These are phyloP conservation scores for Danio tinwini DNA, from an alignment of 2,797 vertebrate species.

Conservation along the genomic window DNA sequence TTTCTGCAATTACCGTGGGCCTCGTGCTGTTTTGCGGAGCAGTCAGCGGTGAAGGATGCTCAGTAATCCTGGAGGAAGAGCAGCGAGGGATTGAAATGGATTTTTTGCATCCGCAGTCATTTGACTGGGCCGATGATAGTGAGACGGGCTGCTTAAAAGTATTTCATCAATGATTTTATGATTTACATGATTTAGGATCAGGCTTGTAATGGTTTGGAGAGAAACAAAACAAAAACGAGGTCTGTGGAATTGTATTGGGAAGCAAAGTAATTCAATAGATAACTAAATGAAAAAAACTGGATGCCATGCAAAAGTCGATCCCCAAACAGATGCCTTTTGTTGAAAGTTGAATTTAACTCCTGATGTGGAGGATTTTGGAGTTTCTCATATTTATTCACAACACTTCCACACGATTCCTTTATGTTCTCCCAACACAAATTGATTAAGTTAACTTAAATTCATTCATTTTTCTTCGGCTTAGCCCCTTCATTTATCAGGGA, in stretches of 20 bases:
- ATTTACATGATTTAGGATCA: constrained; percentile 63
- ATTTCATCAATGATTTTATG: constrained; percentile 72
- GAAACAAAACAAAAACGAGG: constrained; percentile 55
- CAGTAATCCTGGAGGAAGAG: constrained; percentile 69
- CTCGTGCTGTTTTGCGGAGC: constrained; percentile 63
- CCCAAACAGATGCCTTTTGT: neutral
- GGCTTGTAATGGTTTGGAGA: constrained; percentile 70
- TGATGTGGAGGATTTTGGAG: no score
- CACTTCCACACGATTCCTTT: no score
- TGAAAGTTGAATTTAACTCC: constrained; percentile 23
- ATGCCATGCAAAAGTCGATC: constrained; percentile 24
- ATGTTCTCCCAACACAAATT: no score
- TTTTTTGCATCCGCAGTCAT: constrained; percentile 72
- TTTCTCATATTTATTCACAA: no score
- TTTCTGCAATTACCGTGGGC: constrained; percentile 43
- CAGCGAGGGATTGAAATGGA: constrained; percentile 75
- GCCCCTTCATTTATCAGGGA: no score
- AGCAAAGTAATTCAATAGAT: neutral
- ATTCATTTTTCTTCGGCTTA: no score
- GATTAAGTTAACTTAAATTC: no score
- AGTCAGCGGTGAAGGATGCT: constrained; percentile 72
- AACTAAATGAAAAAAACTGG: neutral
- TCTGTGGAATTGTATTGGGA: constrained; percentile 37
- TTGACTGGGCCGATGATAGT: constrained; percentile 69
- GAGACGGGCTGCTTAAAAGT: constrained; percentile 71